Base-by-base conservation (phyloP, 2,797 vertebrate species). In the Tangara arthus region DNA sequence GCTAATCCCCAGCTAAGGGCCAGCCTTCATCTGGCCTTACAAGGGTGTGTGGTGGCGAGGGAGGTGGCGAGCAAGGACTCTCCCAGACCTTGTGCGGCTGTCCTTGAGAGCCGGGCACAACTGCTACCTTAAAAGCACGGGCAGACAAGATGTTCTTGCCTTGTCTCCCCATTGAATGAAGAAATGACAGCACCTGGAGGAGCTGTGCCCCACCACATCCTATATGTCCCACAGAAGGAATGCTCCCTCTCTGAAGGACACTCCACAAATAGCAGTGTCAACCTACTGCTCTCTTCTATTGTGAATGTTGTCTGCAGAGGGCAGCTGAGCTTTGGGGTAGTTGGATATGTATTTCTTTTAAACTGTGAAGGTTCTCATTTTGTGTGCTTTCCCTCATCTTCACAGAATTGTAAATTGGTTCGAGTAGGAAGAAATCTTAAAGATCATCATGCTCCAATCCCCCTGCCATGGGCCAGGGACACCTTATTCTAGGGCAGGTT, bases 1-100 rank as follows among this genome's bases (percentile, higher is more conserved):
- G 2, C 85, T 95, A 96, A 97, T 96, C 94, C 96, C 90, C 75
- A 82, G 82, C 71, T 60, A 75, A 95, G 88, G 39, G 37, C 78
- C 26, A 12, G 57, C 65, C 65, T 90, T 81, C 68, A 11, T 80
- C 69, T 89, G 77, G 73, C 92, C 96, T 96, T 96, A 96, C 87
- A 96, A 96, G 94, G 94, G 55, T 91, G 60, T 0, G 0, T 0
- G 6, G 76, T 42, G 46, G 49, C 0, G 0, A 87, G 85, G 50
- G 89, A 92, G 44, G 59, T 64, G 46, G 61, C 14, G 2, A 69
- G 55, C 30, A 89, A 69, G 44, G 81, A 27, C 69, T 70, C 46
- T 88, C n/a, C 41, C 34, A 75, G 56, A 73, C 66, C 72, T 90
- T 73, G 35, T 71, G 70, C 0, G 9, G n/a, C 28, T 35, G 27